Base-by-base conservation (phyloP, 2,113 vertebrate species). In the Acinonyx jubatus region DNA sequence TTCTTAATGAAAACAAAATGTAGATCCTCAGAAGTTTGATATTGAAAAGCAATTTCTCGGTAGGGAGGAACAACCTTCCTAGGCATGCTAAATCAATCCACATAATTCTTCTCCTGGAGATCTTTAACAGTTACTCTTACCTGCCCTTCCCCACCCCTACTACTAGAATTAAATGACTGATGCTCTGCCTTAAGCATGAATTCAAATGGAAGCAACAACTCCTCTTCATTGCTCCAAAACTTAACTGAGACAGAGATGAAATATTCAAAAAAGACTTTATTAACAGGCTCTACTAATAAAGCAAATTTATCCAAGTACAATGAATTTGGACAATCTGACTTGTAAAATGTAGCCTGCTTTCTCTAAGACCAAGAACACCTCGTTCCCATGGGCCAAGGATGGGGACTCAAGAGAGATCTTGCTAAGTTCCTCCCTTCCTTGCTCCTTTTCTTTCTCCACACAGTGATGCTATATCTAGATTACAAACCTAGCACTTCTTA, bases 1-100 rank as follows among this genome's bases (percentile, higher is more conserved):
- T 74, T 84, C 65, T 66, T 74, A 95, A 95, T 66, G 66, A 94
- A 74, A 85, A 71, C 80, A 88, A 88, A 88, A 65, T 8, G 12
- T 48, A 74, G 7, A 38, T 21, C 27, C 27, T 96, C 66, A 92
- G 33, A 79, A 97, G 7, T 38, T 21, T 69, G 57, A 80, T 33
- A 87, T 2, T 93, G 63, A 80, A 96, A 84, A 61, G 16, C 15
- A 69, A 71, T 48, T 57, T 96, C 71, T 91, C 31, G 12, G 21
- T 83, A 61, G 41, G 48, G 27, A 95, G n/a, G 27, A 63, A 57
- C 18, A 41, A 27, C 57, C 18, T 89, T 94, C 36, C 45, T n/a
- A 69, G 23, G 50, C n/a, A 57, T 38, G 50, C 74, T 82, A 74
- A 91, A 13, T 82, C 29, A 79, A 63, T 45, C n/a, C 15, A 9